Evolutionary conservation across 2,113 vertebrate genomes (phyloP).

Genomic region (Zapornia atra): DNA sequence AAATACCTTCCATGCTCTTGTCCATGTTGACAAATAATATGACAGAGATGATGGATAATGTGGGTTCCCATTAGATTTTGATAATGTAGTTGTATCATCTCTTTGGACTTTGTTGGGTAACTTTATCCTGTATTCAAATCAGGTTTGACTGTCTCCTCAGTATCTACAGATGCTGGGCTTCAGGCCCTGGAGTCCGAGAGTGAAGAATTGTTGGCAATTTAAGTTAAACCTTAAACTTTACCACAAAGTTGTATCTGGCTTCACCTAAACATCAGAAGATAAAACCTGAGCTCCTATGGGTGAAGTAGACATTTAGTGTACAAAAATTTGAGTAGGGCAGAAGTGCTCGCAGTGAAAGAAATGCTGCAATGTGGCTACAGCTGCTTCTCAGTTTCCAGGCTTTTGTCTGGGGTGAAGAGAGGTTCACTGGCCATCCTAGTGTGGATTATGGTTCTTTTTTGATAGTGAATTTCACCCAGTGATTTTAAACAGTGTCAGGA

Average conservation of each 20-base stretch:
- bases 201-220: background rate
- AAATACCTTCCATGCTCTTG: background rate
- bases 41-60: background rate
- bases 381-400: background rate
- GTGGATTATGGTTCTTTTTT: background rate
- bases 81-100: background rate
- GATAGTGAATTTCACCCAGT: background rate
- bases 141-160: background rate
- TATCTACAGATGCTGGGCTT: background rate
- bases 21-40: conserved; percentile 22
- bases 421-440: background rate
- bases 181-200: background rate
- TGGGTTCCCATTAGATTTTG: background rate
- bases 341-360: background rate
- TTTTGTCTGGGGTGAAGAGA: background rate
- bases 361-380: background rate
- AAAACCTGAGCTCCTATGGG: background rate
- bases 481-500: background rate
- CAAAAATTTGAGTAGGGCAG: background rate
- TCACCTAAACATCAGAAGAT: background rate
- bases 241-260: background rate
- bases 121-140: background rate
- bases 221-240: background rate
- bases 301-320: background rate
- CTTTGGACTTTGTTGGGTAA: background rate